These are phyloP conservation scores for Terebella lapidaria DNA, from an alignment of 2,888 invertebrate species.

Conservation along the genomic window DNA sequence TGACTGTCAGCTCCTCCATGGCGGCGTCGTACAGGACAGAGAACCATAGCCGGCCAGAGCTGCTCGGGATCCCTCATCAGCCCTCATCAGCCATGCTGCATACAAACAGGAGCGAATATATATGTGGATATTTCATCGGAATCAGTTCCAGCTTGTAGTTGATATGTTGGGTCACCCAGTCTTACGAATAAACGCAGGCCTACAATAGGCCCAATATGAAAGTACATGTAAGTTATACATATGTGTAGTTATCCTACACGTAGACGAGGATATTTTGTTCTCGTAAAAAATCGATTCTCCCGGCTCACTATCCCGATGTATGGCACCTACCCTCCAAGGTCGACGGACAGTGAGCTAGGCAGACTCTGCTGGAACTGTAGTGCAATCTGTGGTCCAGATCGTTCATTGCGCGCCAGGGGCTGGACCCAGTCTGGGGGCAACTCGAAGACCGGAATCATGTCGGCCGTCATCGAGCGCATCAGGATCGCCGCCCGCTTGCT, in stretches of 20 bases:
- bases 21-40: constrained; percentile 33
- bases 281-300: too few relatives aligned
- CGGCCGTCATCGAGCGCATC: constrained; percentile 14
- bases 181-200: too few relatives aligned
- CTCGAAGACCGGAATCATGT: constrained; percentile 26
- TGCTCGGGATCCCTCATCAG: too few relatives aligned
- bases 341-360: not conserved
- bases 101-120: too few relatives aligned
- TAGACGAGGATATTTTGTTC: too few relatives aligned
- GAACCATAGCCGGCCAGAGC: constrained; percentile 14
- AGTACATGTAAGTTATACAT: too few relatives aligned
- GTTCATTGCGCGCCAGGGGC: constrained; percentile 14
- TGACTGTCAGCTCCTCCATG: constrained; percentile 35
- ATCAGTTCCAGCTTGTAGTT: too few relatives aligned
- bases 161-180: too few relatives aligned
- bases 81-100: not conserved
- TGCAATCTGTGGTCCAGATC: not conserved
- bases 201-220: too few relatives aligned
- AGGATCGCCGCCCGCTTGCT: not conserved
- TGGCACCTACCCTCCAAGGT: not conserved
- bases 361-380: constrained; percentile 4
- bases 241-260: too few relatives aligned
- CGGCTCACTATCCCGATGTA: too few relatives aligned
- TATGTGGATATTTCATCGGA: too few relatives aligned
- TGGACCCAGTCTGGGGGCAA: constrained; percentile 34